Evolutionary conservation across 2,888 invertebrate species (phyloP).

Genomic region (Nomada ruficornis): DNA sequence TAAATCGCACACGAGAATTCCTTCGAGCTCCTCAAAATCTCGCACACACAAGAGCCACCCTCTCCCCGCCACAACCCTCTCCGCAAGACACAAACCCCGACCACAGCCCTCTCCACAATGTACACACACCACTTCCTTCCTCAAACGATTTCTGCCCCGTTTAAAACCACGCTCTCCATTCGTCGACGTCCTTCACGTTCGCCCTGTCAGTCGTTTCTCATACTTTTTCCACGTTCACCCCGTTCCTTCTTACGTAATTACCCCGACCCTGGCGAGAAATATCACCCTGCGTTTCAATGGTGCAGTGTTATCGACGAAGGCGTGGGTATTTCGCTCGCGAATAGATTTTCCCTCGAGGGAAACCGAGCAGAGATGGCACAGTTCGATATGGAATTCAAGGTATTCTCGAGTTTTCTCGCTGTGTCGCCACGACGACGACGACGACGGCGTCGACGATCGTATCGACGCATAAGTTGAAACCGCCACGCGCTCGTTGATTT

Average conservation of each 20-base stretch:
- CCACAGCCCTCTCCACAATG: too few relatives aligned
- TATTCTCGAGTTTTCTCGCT: slow-evolving; percentile 56
- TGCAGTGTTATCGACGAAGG: not conserved
- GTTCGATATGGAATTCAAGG: slow-evolving; percentile 66
- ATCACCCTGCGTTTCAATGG: not conserved
- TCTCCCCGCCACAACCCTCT: not conserved
- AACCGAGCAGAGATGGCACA: slow-evolving; percentile 62
- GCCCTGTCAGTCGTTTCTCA: not conserved
- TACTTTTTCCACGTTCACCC: too few relatives aligned
- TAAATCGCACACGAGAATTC: not conserved
- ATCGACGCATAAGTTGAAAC: slow-evolving; percentile 68
- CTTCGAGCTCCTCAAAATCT: not conserved
- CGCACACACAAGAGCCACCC: not conserved
- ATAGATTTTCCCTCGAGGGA: slow-evolving; percentile 41
- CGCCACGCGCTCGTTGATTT: slow-evolving; percentile 62
- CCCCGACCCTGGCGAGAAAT: not conserved
- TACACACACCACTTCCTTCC: not conserved
- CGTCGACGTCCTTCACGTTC: not conserved
- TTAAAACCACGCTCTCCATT: not conserved
- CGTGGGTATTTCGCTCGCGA: slow-evolving; percentile 17
- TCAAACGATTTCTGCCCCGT: not conserved
- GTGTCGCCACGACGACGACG: slow-evolving; percentile 28
- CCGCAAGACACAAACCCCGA: slow-evolving; percentile 1
- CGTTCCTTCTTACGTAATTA: slow-evolving; percentile 6
- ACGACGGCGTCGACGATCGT: slow-evolving; percentile 33